Percentiles rank a stretch among this genome's conserved stretches.
phyloP scores from a whole-genome alignment of 2,113 vertebrate genomes.

The Limnothrissa miodon region DNA sequence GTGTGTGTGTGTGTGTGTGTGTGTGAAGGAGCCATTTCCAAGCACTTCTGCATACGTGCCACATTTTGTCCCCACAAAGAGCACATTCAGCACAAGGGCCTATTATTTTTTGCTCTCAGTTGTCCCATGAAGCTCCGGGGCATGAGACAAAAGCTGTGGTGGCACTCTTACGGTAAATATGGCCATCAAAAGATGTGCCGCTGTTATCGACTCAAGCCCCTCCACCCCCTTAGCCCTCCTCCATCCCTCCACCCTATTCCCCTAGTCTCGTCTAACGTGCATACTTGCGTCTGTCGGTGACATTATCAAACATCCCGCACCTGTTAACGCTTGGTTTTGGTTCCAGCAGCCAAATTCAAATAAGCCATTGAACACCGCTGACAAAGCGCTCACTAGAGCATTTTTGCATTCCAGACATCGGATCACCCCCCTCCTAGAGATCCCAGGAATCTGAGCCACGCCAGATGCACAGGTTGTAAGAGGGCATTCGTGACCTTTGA shows the following conservation, averaged over 20 bases:
- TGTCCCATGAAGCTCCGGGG: neutral
- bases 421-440: neutral
- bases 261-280: neutral
- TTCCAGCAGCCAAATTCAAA: too few species aligned
- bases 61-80: neutral
- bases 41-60: neutral
- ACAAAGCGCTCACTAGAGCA: neutral
- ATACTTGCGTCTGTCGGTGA: neutral
- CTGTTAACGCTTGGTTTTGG: too few species aligned
- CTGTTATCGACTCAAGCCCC: neutral
- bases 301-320: too few species aligned
- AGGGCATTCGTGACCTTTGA: neutral
- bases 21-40: neutral
- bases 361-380: neutral
- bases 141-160: constrained; percentile 14
- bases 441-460: neutral
- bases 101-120: neutral
- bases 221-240: too few species aligned
- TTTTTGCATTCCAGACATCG: neutral
- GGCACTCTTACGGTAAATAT: neutral
- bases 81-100: neutral
- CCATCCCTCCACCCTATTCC: neutral
- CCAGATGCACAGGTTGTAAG: neutral
- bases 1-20: neutral
- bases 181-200: neutral